phyloP scores from a whole-genome alignment of 2,888 invertebrate species.

The Phaedon cochleariae region DNA sequence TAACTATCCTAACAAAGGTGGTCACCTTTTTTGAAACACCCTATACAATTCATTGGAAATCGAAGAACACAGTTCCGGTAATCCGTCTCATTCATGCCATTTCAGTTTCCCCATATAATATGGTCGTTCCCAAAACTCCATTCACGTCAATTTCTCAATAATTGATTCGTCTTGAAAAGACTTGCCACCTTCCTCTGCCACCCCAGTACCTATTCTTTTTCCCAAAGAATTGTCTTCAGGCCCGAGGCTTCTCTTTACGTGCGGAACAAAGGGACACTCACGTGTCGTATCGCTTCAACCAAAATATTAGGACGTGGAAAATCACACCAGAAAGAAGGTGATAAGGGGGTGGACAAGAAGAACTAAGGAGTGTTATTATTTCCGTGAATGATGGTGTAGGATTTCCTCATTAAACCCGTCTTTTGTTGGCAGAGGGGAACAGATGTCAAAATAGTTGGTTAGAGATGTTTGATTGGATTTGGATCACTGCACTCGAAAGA shows the following conservation, averaged over 20 bases:
- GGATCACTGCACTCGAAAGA: neutral
- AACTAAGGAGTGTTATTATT: slow-evolving; percentile 13
- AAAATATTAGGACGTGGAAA: slow-evolving; percentile 35
- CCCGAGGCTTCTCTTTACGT: slow-evolving; percentile 27
- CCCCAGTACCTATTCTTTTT: neutral
- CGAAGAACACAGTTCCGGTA: neutral
- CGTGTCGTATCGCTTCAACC: slow-evolving; percentile 30
- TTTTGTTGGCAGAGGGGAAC: slow-evolving; percentile 8
- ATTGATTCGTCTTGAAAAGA: neutral
- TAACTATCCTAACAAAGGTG: too few species aligned
- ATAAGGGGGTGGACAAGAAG: slow-evolving; percentile 8
- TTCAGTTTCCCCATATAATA: neutral
- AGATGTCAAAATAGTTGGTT: slow-evolving; percentile 19
- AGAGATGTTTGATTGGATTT: neutral
- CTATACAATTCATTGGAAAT: neutral
- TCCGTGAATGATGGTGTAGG: slow-evolving; percentile 3
- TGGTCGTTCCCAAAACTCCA: neutral
- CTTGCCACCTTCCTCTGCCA: neutral
- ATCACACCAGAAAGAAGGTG: slow-evolving; percentile 29
- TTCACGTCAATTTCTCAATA: slow-evolving; percentile 2
- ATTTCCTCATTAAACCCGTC: slow-evolving; percentile 23
- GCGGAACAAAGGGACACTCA: slow-evolving; percentile 25
- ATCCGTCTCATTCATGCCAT: neutral
- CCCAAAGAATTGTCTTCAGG: slow-evolving; percentile 29
- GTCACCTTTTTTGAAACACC: too few species aligned